Percentiles rank a stretch among this genome's conserved stretches.
These are phyloP conservation scores for Cerastoderma edule DNA, from an alignment of 2,888 invertebrate species.

Conservation along the genomic window DNA sequence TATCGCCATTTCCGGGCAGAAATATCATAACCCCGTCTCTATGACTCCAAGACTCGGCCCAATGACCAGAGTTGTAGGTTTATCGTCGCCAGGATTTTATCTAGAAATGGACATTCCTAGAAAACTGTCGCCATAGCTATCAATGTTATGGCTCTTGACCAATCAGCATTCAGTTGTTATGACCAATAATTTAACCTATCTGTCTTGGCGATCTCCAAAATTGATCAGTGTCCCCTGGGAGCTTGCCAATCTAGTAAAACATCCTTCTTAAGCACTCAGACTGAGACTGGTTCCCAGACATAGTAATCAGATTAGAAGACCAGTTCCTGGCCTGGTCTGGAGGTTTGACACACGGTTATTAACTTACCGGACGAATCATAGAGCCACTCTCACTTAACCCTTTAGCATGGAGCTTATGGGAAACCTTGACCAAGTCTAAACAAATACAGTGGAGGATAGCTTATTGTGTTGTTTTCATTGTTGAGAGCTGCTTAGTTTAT, in stretches of 20 bases:
- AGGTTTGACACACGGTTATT: slow-evolving; percentile 23
- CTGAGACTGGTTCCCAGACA: slow-evolving; percentile 14
- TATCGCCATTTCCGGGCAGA: slow-evolving; percentile 21
- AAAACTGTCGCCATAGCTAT: slow-evolving; percentile 27
- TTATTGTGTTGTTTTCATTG: too few relatives aligned
- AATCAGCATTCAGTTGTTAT: slow-evolving; percentile 25
- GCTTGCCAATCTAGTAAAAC: slow-evolving; percentile 18
- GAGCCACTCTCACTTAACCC: too few relatives aligned
- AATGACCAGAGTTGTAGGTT: slow-evolving; percentile 3
- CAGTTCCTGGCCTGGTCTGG: slow-evolving; percentile 22
- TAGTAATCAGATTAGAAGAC: slow-evolving; percentile 24
- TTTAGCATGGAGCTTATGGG: too few relatives aligned
- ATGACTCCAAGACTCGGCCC: slow-evolving; percentile 3
- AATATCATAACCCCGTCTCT: slow-evolving; percentile 23
- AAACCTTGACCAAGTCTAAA: too few relatives aligned
- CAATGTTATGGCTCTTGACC: slow-evolving; percentile 25
- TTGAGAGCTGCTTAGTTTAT: too few relatives aligned
- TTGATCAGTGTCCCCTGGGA: slow-evolving; percentile 12
- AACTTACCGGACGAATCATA: too few relatives aligned
- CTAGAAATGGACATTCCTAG: slow-evolving; percentile 19
- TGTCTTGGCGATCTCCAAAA: slow-evolving; percentile 13
- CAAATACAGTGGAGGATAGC: too few relatives aligned
- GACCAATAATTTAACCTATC: slow-evolving; percentile 27
- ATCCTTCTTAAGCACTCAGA: slow-evolving; percentile 6
- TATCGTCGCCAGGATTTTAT: slow-evolving; percentile 16